Percentiles rank a stretch among this genome's conserved stretches.
phyloP scores from a whole-genome alignment of 1,140 invertebrate genomes.

The Mamestra configurata region DNA sequence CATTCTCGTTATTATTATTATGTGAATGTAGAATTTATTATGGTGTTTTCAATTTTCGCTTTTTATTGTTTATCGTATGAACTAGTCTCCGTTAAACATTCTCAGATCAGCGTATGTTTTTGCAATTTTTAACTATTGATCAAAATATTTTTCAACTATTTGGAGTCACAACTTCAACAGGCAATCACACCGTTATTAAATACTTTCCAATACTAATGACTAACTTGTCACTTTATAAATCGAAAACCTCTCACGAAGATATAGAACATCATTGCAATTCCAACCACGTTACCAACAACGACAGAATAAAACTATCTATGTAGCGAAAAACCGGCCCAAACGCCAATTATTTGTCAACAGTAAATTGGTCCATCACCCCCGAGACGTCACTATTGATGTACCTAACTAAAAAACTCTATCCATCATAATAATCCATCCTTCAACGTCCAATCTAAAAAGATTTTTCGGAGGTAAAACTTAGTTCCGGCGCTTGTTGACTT shows the following conservation, averaged over 20 bases:
- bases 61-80: background rate
- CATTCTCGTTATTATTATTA: slow-evolving; percentile 11
- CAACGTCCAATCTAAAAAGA: slow-evolving; percentile 53
- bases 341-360: slow-evolving; percentile 33
- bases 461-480: slow-evolving; percentile 39
- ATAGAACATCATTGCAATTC: background rate
- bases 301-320: background rate
- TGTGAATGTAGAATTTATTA: slow-evolving; percentile 15
- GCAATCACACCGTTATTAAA: too few relatives aligned
- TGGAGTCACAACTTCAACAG: too few relatives aligned
- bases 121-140: too few relatives aligned
- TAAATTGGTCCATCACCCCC: slow-evolving; percentile 9
- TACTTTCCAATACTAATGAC: too few relatives aligned
- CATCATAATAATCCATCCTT: slow-evolving; percentile 60
- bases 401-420: slow-evolving; percentile 45
- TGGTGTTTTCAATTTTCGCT: background rate
- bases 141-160: too few relatives aligned
- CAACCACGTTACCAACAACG: slow-evolving; percentile 9
- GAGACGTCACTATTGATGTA: slow-evolving; percentile 26
- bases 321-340: background rate
- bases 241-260: background rate
- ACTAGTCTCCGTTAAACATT: background rate
- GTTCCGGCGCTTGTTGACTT: slow-evolving; percentile 62
- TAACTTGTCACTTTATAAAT: too few relatives aligned
- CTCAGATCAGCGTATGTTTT: too few relatives aligned